A percentile compares a stretch with the other conserved stretches of the same genome.
phyloP scores from a whole-genome alignment of 2,888 invertebrate species.

The Sipha maydis region DNA sequence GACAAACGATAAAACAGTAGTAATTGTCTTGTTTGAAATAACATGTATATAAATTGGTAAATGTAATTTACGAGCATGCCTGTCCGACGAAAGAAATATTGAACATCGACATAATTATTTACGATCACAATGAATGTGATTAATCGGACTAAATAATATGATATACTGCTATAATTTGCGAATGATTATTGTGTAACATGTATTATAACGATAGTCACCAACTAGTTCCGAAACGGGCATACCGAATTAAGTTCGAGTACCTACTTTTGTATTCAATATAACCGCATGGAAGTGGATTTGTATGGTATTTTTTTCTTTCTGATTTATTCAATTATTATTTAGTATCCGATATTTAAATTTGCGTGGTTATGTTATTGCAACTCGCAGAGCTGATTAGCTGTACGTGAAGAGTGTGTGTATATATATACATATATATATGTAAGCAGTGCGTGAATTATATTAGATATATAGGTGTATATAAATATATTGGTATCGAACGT shows the following conservation, averaged over 20 bases:
- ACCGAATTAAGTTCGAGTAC: conserved; percentile 15
- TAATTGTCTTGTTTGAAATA: background rate
- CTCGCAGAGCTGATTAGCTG: background rate
- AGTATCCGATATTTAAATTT: background rate
- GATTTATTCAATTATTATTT: background rate
- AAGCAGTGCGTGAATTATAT: background rate
- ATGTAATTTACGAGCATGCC: background rate
- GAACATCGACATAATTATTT: conserved; percentile 23
- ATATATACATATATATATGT: background rate
- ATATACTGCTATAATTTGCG: background rate
- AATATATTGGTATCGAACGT: background rate
- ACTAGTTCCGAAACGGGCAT: conserved; percentile 7
- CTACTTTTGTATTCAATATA: background rate
- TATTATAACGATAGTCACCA: background rate
- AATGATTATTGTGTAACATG: background rate
- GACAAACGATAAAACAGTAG: background rate
- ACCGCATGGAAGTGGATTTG: background rate
- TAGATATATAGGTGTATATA: no score
- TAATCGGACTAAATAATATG: conserved; percentile 35
- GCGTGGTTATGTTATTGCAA: background rate
- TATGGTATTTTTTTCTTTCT: background rate
- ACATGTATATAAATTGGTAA: background rate
- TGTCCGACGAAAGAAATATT: conserved; percentile 2
- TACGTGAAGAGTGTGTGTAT: background rate
- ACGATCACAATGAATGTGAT: background rate